Percentiles rank a stretch among this genome's conserved stretches.
Evolutionary conservation across 2,888 invertebrate genomes (phyloP).

Genomic region (Junonia oenone): DNA sequence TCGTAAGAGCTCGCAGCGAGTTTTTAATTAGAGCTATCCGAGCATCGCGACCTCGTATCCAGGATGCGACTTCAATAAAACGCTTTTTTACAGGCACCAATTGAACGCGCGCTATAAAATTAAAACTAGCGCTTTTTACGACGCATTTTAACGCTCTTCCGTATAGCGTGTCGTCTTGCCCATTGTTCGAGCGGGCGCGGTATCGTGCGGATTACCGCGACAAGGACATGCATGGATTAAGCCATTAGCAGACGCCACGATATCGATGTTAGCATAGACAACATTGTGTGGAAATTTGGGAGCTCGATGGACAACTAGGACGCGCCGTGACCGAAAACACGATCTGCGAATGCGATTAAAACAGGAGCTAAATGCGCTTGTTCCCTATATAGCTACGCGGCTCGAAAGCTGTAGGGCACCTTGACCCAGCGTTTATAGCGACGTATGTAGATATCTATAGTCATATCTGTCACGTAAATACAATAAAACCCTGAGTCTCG

Average conservation of each 20-base stretch:
- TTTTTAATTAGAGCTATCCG: conserved; percentile 74
- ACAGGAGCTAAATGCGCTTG: conserved; percentile 60
- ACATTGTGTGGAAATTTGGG: conserved; percentile 61
- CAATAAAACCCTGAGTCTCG: conserved; percentile 69
- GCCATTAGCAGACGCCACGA: conserved; percentile 52
- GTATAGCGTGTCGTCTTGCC: conserved; percentile 53
- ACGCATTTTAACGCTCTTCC: conserved; percentile 69
- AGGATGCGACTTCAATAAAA: conserved; percentile 76
- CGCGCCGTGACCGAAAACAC: conserved; percentile 52
- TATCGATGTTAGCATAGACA: conserved; percentile 48
- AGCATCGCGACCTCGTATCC: conserved; percentile 66
- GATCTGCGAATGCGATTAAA: conserved; percentile 40
- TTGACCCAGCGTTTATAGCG: conserved; percentile 64
- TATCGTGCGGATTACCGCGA: conserved; percentile 46
- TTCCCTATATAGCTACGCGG: conserved; percentile 60
- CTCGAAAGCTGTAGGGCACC: conserved; percentile 73
- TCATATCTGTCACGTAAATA: conserved; percentile 68
- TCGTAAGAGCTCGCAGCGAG: conserved; percentile 60
- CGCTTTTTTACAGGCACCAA: conserved; percentile 74
- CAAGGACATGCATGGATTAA: conserved; percentile 64
- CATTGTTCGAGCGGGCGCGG: conserved; percentile 53
- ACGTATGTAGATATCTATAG: conserved; percentile 49
- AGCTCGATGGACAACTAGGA: conserved; percentile 48
- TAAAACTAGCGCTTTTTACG: conserved; percentile 74
- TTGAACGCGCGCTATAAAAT: conserved; percentile 73